These are phyloP conservation scores for Collichthys lucidus DNA, from an alignment of 2,113 vertebrate genomes.

Conservation along the genomic window DNA sequence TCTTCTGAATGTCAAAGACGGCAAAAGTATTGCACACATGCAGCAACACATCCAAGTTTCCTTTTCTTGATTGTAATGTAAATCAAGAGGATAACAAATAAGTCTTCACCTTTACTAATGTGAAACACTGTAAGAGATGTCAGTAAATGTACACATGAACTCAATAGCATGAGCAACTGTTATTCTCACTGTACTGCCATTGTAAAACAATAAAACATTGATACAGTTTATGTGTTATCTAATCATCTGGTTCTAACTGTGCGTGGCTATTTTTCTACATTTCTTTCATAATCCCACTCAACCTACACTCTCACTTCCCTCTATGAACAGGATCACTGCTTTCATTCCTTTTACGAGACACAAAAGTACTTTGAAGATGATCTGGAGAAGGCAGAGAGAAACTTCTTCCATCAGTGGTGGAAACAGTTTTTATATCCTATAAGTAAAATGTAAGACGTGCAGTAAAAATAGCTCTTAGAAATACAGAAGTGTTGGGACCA, in stretches of 20 bases:
- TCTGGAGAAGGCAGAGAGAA: not conserved
- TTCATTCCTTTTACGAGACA: not conserved
- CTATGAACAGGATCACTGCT: not conserved
- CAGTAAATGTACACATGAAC: slow-evolving; percentile 62
- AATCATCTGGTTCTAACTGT: not conserved
- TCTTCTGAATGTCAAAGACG: slow-evolving; percentile 72
- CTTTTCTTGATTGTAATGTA: slow-evolving; percentile 54
- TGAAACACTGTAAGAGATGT: slow-evolving; percentile 68
- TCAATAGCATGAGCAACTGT: slow-evolving; percentile 75
- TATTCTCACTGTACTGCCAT: slow-evolving; percentile 75
- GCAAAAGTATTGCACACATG: slow-evolving; percentile 61
- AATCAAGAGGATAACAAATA: slow-evolving; percentile 42
- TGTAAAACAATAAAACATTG: slow-evolving; percentile 76
- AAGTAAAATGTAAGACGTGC: not conserved
- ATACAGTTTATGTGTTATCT: slow-evolving; percentile 38
- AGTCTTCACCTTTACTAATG: slow-evolving; percentile 63
- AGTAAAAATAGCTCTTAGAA: too few species aligned
- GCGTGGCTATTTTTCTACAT: not conserved
- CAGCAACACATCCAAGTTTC: slow-evolving; percentile 52
- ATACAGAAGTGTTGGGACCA: too few species aligned
- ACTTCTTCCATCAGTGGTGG: too few species aligned
- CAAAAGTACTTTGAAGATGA: not conserved
- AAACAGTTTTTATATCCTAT: not conserved
- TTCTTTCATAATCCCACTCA: not conserved
- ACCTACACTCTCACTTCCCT: not conserved